Evolutionary conservation across 2,797 vertebrate genomes (phyloP), one percentile per base, ranked within the genome.

Genomic region (Eupleurogrammus muticus): DNA sequence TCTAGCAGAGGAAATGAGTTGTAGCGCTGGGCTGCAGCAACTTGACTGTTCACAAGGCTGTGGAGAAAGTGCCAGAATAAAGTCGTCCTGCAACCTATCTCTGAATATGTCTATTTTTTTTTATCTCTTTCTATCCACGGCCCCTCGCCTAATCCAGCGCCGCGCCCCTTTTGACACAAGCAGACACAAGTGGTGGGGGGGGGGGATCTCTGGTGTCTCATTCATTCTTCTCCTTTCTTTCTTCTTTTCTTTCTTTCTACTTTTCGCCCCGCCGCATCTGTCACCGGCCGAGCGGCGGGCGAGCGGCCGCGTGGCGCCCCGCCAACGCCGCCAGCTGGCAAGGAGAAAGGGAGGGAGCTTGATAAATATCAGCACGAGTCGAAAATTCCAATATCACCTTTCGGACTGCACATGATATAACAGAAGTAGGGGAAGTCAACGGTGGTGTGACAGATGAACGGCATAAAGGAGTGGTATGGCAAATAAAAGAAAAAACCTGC

Each of bases 271-370:
- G 74, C 85, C 77, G 83, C 88, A 91, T 92, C 87, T 90, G 91
- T 93, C 91, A 83, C 85, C 51, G 73, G 75, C 69, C 20, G 72
- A 85, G 85, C 77, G 48, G 85, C 77, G 28, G 28, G 69, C 77
- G 19, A 87, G 74, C 54, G 81, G 70, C 77, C 34, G 65, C 20
- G 77, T 88, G 92, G 92, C 90, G 23, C 75, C 12, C 69, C 78
- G 92, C 92, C 92, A 95, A 52, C 1, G 57, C 73, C 72, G 90
- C 91, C 92, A 95, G 92, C 94, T 93, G 91, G 89, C 81, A 87
- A 66, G 75, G 85, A 86, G 83, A 87, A 79, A 78, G 61, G 67
- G 69, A 65, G 66, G 70, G 83, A 60, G 49, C 59, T 85, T 54
- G 53, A 89, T 86, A 87, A 83, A 84, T 85, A 89, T 84, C 83